phyloP scores from a whole-genome alignment of 1,140 invertebrate species.

The Drosophila sp. region DNA sequence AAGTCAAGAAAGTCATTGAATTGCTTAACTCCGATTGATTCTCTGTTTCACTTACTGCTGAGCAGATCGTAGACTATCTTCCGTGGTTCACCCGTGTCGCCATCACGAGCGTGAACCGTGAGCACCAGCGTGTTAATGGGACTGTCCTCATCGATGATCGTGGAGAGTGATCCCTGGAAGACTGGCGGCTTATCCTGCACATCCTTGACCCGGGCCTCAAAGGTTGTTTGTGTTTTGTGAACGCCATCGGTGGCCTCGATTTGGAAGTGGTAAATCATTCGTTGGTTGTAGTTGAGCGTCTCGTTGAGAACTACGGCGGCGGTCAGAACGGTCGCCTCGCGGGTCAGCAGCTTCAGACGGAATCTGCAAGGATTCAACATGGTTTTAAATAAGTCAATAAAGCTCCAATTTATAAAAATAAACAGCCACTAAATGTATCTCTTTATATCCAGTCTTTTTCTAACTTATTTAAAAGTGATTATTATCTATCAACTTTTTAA shows the following conservation, averaged over 20 bases:
- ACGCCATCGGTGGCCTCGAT: constrained; percentile 91
- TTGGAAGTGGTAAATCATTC: constrained; percentile 89
- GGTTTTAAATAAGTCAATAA: neutral
- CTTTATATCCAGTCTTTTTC: no score
- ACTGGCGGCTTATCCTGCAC: constrained; percentile 93
- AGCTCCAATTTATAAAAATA: no score
- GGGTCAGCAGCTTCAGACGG: constrained; percentile 87
- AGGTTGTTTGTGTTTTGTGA: constrained; percentile 89
- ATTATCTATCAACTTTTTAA: no score
- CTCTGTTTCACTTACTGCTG: constrained; percentile 88
- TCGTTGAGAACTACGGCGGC: constrained; percentile 89
- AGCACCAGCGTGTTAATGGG: constrained; percentile 93
- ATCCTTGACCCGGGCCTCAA: constrained; percentile 92
- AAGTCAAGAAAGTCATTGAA: neutral
- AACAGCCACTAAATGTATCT: no score
- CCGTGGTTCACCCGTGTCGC: constrained; percentile 91
- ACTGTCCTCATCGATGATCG: constrained; percentile 92
- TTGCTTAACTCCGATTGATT: no score
- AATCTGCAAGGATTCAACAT: constrained; percentile 85
- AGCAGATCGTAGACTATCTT: constrained; percentile 91
- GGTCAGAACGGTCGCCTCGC: constrained; percentile 87
- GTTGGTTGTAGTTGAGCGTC: constrained; percentile 89
- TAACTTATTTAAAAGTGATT: no score
- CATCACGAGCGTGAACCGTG: constrained; percentile 92
- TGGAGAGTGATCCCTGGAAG: constrained; percentile 92